Evolutionary conservation across 2,888 invertebrate genomes (phyloP), one percentile per base, ranked within the genome.

Genomic region (Gonocerus acuteangulatus): DNA sequence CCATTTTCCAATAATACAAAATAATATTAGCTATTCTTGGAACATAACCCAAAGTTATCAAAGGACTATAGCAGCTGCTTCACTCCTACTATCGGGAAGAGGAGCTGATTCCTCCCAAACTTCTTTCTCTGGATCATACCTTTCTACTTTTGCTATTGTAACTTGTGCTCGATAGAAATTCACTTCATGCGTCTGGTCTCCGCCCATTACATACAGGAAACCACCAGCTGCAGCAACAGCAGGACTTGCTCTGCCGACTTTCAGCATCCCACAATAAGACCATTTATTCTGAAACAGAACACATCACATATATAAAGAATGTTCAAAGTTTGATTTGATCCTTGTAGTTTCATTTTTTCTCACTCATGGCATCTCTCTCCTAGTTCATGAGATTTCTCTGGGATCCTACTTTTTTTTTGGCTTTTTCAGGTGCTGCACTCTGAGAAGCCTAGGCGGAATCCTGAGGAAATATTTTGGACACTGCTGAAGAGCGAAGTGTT

Each of bases 221-320:
- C 89, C 89, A 74, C 89, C 88, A 7, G 87, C 86, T 48, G 89
- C 87, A 56, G 88, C 89, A 34, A 90, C 90, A 21, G 89, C 89
- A 45, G 91, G 89, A 67, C 87, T 87, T 60, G 89, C 87, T 62
- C 91, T 80, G 62, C 86, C 85, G 60, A 84, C 81, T 42, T 80
- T 80, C 82, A 92, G 80, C 32, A 84, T 79, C 39, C 86, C 81
- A 49, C 89, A 84, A 60, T 82, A 83, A 64, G 80, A 82, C 94
- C 94, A 95, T 70, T 82, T 81, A 69, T 86, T 82, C 85, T 87
- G 72, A 52, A 51, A 22, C 3, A 51, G n/a, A 32, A 32, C 6
- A 32, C 11, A 32, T 32, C 32, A 32, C 32, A 32, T 32, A 32
- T n/a, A n/a, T n/a, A n/a, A n/a, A n/a, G n/a, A n/a, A n/a, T n/a